Evolutionary conservation across 2,113 vertebrate species (phyloP).

Genomic region (Passerina amoena): DNA sequence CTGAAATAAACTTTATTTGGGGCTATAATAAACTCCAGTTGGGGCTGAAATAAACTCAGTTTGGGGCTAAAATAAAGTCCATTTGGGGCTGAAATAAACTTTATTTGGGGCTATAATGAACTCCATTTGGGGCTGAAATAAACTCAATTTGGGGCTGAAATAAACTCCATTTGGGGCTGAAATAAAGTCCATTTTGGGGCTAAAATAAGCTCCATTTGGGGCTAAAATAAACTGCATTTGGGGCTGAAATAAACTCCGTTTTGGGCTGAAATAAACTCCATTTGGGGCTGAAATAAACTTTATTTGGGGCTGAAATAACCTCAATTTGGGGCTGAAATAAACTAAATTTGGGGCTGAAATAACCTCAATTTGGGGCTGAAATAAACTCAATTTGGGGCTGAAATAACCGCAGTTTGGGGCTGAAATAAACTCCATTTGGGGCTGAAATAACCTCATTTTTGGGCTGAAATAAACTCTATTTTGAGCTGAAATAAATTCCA

Average conservation of each 20-base stretch:
- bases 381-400: too few species aligned
- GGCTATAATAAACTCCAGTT: neutral
- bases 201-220: neutral
- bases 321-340: neutral
- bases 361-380: neutral
- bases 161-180: neutral
- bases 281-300: neutral
- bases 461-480: neutral
- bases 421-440: neutral
- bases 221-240: neutral
- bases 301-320: too few species aligned
- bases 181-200: neutral
- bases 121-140: neutral
- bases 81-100: neutral
- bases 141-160: neutral
- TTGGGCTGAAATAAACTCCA: neutral
- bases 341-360: too few species aligned
- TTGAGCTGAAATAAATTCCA: neutral
- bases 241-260: neutral
- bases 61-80: neutral
- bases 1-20: rapidly evolving
- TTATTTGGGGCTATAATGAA: neutral
- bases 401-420: too few species aligned
- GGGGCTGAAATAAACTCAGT: neutral
- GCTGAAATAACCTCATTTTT: neutral